These are phyloP conservation scores for Hoplodrina ambigua DNA, from an alignment of 2,888 invertebrate genomes.

Conservation along the genomic window DNA sequence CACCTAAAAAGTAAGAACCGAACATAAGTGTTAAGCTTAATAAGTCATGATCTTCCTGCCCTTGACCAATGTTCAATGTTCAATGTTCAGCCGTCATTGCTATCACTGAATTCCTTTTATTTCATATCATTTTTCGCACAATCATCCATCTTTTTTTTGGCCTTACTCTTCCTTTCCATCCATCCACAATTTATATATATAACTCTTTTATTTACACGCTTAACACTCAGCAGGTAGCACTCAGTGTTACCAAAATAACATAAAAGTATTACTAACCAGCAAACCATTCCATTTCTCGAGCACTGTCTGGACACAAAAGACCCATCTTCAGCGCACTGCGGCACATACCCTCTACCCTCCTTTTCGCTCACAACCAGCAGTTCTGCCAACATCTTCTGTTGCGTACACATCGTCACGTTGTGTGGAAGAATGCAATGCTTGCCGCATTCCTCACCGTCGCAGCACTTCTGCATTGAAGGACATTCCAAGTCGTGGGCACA, in stretches of 20 bases:
- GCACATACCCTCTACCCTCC: slow-evolving; percentile 95
- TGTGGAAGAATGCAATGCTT: slow-evolving; percentile 93
- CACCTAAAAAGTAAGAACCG: too few relatives aligned
- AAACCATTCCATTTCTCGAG: slow-evolving; percentile 95
- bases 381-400: slow-evolving; percentile 94
- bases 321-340: slow-evolving; percentile 94
- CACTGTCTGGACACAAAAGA: slow-evolving; percentile 94
- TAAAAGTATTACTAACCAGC: slow-evolving; percentile 90
- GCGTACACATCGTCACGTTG: slow-evolving; percentile 94
- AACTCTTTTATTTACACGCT: too few relatives aligned
- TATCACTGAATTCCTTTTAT: too few relatives aligned
- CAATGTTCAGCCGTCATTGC: too few relatives aligned
- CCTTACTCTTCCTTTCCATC: too few relatives aligned
- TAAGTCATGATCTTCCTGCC: too few relatives aligned
- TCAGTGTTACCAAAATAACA: not conserved
- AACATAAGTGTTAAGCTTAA: too few relatives aligned
- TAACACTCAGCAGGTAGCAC: too few relatives aligned
- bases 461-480: slow-evolving; percentile 95
- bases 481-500: slow-evolving; percentile 96
- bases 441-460: slow-evolving; percentile 93
- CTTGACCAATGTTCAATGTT: too few relatives aligned
- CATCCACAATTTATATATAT: too few relatives aligned
- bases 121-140: too few relatives aligned
- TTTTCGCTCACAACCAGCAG: slow-evolving; percentile 94
- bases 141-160: too few relatives aligned